Evolutionary conservation across 2,888 invertebrate genomes (phyloP).

Genomic region (Micoletzkya japonica): DNA sequence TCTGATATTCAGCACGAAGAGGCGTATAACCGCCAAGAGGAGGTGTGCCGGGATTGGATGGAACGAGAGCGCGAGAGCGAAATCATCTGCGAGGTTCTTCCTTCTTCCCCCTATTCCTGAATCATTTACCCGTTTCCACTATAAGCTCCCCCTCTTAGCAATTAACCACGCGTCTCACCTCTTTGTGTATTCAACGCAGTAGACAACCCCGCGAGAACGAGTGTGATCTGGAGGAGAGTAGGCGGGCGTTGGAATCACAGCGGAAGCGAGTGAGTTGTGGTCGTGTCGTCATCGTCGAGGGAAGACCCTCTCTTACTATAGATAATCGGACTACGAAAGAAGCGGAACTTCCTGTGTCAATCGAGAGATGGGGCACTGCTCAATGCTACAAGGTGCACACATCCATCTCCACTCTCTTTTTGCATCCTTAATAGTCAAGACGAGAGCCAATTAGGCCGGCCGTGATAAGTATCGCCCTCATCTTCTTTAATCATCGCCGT

Average conservation of each 20-base stretch:
- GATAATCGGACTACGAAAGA: constrained; percentile 9
- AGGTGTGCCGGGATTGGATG: constrained; percentile 18
- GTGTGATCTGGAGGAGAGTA: constrained; percentile 14
- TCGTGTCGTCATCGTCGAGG: background rate
- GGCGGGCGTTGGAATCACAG: background rate
- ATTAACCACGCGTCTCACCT: background rate
- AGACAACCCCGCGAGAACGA: constrained; percentile 1
- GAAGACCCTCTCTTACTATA: background rate
- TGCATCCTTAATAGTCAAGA: background rate
- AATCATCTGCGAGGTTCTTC: background rate
- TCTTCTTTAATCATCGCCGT: background rate
- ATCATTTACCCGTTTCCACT: background rate
- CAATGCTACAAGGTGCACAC: constrained; percentile 1
- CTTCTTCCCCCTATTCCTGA: background rate
- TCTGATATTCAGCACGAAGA: constrained; percentile 7
- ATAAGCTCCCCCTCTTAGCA: background rate
- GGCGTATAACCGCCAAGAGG: constrained; percentile 12
- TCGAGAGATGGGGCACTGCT: constrained; percentile 10
- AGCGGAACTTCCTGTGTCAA: background rate
- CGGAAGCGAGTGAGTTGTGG: constrained; percentile 5
- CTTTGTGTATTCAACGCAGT: background rate
- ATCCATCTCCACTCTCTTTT: background rate
- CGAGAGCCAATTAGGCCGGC: background rate
- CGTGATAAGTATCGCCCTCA: background rate
- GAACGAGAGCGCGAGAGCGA: constrained; percentile 16